Evolutionary conservation across 2,113 vertebrate species (phyloP).

Genomic region (Saccopteryx bilineata): DNA sequence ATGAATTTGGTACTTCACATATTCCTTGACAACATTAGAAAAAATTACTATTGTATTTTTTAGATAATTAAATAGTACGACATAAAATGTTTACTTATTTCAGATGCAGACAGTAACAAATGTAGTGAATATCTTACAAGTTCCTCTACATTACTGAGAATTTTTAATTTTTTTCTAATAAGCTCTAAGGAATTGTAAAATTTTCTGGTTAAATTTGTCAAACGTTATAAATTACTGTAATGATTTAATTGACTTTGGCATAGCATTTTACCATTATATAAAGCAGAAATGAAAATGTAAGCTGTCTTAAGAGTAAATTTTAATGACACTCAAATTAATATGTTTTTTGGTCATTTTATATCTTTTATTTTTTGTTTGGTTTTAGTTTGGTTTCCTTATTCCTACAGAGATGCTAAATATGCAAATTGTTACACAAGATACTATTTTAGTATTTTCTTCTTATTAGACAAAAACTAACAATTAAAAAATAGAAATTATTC

Average conservation of each 20-base stretch:
- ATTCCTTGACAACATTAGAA: slow-evolving; percentile 69
- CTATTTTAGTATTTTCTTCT: neutral
- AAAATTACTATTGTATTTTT: slow-evolving; percentile 63
- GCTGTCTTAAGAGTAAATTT: slow-evolving; percentile 36
- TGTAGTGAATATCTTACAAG: slow-evolving; percentile 30
- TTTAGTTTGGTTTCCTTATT: neutral
- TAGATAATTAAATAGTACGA: slow-evolving; percentile 78
- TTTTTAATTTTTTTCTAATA: neutral
- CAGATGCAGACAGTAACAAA: slow-evolving; percentile 38
- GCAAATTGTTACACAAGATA: neutral
- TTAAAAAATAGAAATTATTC: slow-evolving; percentile 22
- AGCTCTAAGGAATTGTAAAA: slow-evolving; percentile 37
- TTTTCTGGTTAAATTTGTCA: slow-evolving; percentile 54
- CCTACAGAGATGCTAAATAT: neutral
- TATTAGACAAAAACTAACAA: neutral
- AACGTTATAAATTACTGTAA: slow-evolving; percentile 47
- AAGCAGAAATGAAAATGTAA: neutral
- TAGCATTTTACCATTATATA: neutral
- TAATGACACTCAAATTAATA: slow-evolving; percentile 38
- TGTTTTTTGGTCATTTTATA: slow-evolving; percentile 54
- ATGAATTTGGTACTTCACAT: slow-evolving; percentile 70
- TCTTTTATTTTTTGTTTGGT: neutral
- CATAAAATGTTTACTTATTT: slow-evolving; percentile 73
- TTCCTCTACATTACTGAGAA: neutral
- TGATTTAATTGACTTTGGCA: slow-evolving; percentile 50